Percentiles rank a stretch among this genome's conserved stretches.
These are phyloP conservation scores for Sebastes itinus DNA, from an alignment of 2,797 vertebrate genomes.

Conservation along the genomic window DNA sequence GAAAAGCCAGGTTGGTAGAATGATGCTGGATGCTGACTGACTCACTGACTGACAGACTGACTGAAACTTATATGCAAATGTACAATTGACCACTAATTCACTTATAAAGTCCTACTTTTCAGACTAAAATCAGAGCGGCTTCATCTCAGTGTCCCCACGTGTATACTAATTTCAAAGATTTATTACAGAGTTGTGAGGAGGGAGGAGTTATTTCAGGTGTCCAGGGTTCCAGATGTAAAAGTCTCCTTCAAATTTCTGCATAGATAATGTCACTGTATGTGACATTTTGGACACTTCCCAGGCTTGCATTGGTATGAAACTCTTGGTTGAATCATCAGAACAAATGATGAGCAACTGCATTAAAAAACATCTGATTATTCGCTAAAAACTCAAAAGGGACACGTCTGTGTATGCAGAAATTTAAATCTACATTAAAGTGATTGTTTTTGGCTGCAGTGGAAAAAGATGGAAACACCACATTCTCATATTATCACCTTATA, in stretches of 20 bases:
- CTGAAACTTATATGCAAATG: not conserved
- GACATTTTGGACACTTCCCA: too few relatives aligned
- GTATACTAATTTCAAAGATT: not conserved
- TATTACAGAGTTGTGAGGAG: not conserved
- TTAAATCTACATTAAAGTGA: too few relatives aligned
- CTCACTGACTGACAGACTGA: not conserved
- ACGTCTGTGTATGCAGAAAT: not conserved
- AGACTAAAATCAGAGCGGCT: not conserved
- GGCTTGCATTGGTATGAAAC: too few relatives aligned
- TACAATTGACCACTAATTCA: not conserved
- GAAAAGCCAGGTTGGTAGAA: slow-evolving; percentile 33
- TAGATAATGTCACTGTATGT: too few relatives aligned
- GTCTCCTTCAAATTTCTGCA: too few relatives aligned
- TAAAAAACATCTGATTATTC: too few relatives aligned
- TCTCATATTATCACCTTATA: too few relatives aligned
- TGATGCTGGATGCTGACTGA: not conserved
- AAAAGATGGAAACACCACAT: too few relatives aligned
- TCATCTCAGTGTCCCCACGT: not conserved
- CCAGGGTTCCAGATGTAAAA: too few relatives aligned
- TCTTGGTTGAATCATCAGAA: too few relatives aligned
- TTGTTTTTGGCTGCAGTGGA: too few relatives aligned
- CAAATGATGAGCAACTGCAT: too few relatives aligned
- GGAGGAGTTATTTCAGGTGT: not conserved
- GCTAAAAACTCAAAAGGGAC: not conserved
- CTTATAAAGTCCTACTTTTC: not conserved